Conservation (phyloP, 2,797 vertebrate genomes). For the Dendrocincla tyrannina region DNA sequence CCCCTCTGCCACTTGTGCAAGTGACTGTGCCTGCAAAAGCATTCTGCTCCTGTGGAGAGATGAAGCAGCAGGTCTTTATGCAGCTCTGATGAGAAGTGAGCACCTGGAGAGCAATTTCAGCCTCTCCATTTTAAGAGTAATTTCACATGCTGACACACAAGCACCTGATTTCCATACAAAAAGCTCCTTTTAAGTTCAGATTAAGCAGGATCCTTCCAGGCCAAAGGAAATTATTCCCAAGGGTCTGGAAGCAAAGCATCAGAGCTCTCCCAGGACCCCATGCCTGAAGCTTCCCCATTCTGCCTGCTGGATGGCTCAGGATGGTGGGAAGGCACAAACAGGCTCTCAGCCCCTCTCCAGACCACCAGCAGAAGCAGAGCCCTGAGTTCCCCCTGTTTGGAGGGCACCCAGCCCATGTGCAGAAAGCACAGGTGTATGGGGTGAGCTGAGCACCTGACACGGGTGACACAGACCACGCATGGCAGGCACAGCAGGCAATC, state of each 20-base stretch:
- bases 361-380: background rate
- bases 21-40: background rate
- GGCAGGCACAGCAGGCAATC: accelerated
- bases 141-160: slow-evolving; percentile 4
- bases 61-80: background rate
- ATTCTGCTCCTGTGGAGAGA: background rate
- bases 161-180: background rate
- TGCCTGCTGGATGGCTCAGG: accelerated
- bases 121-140: background rate
- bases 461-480: accelerated
- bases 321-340: background rate
- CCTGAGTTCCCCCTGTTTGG: accelerated
- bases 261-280: background rate
- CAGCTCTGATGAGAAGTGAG: slow-evolving; percentile 26
- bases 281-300: background rate
- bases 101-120: slow-evolving; percentile 17
- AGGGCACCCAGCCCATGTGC: background rate
- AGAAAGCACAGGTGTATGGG: background rate
- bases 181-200: background rate
- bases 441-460: background rate
- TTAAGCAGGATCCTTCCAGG: background rate
- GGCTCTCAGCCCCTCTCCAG: background rate
- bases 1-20: background rate
- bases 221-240: background rate
- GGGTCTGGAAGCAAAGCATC: background rate